A percentile compares a stretch with the other conserved stretches of the same genome.
These are phyloP conservation scores for Junonia oenone DNA, from an alignment of 2,888 invertebrate genomes.

Conservation along the genomic window DNA sequence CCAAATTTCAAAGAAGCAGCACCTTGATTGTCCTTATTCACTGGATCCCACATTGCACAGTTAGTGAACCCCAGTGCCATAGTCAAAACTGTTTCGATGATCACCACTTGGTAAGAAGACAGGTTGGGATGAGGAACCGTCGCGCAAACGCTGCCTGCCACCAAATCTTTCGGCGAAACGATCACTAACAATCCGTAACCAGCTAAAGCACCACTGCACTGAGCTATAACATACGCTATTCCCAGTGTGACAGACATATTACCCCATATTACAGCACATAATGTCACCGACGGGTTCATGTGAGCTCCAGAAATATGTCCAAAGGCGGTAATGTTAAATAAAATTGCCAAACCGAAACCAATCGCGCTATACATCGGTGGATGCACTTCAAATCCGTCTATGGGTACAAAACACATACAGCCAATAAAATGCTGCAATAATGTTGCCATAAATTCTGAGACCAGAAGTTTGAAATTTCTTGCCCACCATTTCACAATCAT, in stretches of 20 bases:
- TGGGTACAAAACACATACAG: slow-evolving; percentile 84
- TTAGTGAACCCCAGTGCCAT: slow-evolving; percentile 81
- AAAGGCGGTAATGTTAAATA: slow-evolving; percentile 84
- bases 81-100: slow-evolving; percentile 82
- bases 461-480: no score
- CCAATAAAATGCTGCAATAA: slow-evolving; percentile 84
- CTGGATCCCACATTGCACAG: slow-evolving; percentile 86
- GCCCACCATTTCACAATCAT: no score
- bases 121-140: slow-evolving; percentile 77
- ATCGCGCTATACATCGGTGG: slow-evolving; percentile 73
- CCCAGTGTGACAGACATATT: slow-evolving; percentile 75
- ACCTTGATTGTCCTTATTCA: slow-evolving; percentile 83
- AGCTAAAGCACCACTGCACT: slow-evolving; percentile 82
- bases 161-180: slow-evolving; percentile 62
- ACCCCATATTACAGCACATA: slow-evolving; percentile 81
- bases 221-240: slow-evolving; percentile 80
- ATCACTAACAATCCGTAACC: slow-evolving; percentile 83
- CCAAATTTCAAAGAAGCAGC: slow-evolving; percentile 84
- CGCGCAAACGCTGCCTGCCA: slow-evolving; percentile 80
- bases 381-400: slow-evolving; percentile 49
- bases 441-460: slow-evolving; percentile 85
- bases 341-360: slow-evolving; percentile 84
- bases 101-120: slow-evolving; percentile 72
- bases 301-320: slow-evolving; percentile 89
- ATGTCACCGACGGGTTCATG: slow-evolving; percentile 87